Base-by-base conservation (phyloP, 2,888 invertebrate species). In the Trissonchulus sp. region DNA sequence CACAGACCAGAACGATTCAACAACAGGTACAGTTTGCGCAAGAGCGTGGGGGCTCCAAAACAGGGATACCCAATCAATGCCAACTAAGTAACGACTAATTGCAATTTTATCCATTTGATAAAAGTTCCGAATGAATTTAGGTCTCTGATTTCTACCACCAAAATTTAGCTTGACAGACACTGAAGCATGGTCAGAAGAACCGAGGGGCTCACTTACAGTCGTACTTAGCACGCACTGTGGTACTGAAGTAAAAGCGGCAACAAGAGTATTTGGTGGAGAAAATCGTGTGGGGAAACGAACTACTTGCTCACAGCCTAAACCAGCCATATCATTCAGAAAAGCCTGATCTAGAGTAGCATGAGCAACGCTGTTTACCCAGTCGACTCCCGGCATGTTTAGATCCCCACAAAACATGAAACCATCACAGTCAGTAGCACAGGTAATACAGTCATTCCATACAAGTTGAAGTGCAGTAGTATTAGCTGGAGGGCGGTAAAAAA, bases 81-180 rank as follows among this genome's bases (percentile, higher is more conserved):
- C 18, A n/a, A 60, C 18, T 60, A 60, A n/a, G n/a, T 18, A 60
- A 18, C 18, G 18, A 60, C 60, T 60, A 18, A 60, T 60, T n/a
- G 60, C 60, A 60, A 60, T 60, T 60, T 60, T 60, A n/a, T 60
- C 60, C 60, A 60, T 60, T 60, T 60, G 18, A 60, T n/a, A 18
- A 60, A 60, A 60, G n/a, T 60, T 60, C n/a, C 18, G 60, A 60
- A 60, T 18, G n/a, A n/a, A 60, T 60, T 60, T 18, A 18, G 60
- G 60, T 18, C 18, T n/a, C 18, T 18, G n/a, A 60, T n/a, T n/a
- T n/a, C 18, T 18, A n/a, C 18, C 18, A n/a, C 18, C 18, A 60
- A 60, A 18, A 60, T 60, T 60, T 60, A 60, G 18, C n/a, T 60
- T 60, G 60, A 60, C 18, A 60, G 18, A n/a, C 18, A 60, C n/a